These are phyloP conservation scores for Watsonalla cultraria DNA, from an alignment of 2,888 invertebrate species.

Conservation along the genomic window DNA sequence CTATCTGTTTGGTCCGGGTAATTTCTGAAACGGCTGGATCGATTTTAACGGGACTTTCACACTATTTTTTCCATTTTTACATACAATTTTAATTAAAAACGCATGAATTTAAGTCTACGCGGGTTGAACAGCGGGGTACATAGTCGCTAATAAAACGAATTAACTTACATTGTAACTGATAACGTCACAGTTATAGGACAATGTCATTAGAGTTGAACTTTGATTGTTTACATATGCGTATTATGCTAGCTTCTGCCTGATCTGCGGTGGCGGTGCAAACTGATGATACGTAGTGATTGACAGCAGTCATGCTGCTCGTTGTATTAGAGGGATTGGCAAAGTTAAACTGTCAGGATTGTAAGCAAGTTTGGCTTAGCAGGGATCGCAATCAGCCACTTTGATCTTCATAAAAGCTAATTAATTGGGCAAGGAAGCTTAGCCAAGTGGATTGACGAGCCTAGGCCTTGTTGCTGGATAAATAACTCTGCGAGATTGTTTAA, in stretches of 20 bases:
- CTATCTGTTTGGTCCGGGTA: too few species aligned
- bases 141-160: constrained; percentile 54
- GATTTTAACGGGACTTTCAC: too few species aligned
- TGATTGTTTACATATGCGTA: constrained; percentile 20
- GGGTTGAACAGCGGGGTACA: too few species aligned
- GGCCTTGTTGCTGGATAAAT: constrained; percentile 27
- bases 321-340: constrained; percentile 53
- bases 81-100: too few species aligned
- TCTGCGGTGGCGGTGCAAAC: constrained; percentile 37
- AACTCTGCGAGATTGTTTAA: constrained; percentile 41
- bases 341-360: constrained; percentile 66
- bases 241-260: constrained; percentile 25
- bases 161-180: constrained; percentile 38
- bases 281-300: constrained; percentile 52
- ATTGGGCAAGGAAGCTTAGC: constrained; percentile 62
- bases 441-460: constrained; percentile 51
- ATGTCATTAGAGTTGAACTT: constrained; percentile 20
- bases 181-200: constrained; percentile 25
- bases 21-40: too few species aligned
- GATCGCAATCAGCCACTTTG: constrained; percentile 61
- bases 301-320: constrained; percentile 57
- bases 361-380: constrained; percentile 54
- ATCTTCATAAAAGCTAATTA: constrained; percentile 71
- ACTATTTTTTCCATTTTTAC: too few species aligned
- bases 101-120: too few species aligned